Conservation (phyloP, 2,888 invertebrate species). For the Phengaris alcon region DNA sequence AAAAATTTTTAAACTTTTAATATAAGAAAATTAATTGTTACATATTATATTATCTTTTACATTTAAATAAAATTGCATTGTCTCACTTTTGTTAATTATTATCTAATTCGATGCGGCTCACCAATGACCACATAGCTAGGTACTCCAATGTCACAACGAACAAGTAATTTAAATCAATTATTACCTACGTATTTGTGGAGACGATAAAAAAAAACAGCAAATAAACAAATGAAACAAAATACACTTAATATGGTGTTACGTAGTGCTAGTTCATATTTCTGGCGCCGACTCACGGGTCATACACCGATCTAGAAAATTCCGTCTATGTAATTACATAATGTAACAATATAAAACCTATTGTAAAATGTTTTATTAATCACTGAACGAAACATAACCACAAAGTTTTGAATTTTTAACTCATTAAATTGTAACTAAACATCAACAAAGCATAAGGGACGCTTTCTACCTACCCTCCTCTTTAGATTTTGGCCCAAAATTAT, state of each 20-base stretch:
- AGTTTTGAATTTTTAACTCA: neutral
- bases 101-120: neutral
- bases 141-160: neutral
- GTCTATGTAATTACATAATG: conserved; percentile 2
- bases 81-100: neutral
- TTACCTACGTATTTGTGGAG: neutral
- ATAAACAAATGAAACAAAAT: neutral
- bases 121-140: neutral
- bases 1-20: neutral
- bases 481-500: neutral
- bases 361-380: neutral
- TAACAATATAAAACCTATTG: neutral
- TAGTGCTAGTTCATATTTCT: conserved; percentile 16
- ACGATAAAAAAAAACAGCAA: neutral
- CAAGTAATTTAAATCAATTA: neutral
- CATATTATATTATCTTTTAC: neutral
- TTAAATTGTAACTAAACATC: neutral
- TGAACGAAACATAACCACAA: neutral
- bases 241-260: conserved; percentile 12
- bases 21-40: neutral
- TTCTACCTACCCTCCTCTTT: conserved; percentile 35
- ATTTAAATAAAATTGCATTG: neutral
- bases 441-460: neutral
- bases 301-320: conserved; percentile 4
- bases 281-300: conserved; percentile 1